Evolutionary conservation across 2,888 invertebrate species (phyloP).

Genomic region (Chalcosyrphus nemorum): DNA sequence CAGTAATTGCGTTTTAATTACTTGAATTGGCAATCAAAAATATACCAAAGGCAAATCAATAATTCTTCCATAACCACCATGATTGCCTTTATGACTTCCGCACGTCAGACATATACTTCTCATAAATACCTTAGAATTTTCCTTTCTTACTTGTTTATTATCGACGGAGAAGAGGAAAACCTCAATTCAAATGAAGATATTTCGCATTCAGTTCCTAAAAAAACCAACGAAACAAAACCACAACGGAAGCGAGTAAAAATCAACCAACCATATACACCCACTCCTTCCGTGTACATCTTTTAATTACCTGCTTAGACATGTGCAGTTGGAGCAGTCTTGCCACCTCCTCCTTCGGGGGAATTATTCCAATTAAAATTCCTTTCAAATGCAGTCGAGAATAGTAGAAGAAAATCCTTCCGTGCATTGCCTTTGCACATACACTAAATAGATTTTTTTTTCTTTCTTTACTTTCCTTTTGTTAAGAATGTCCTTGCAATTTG

Average conservation of each 20-base stretch:
- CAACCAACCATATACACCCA: neutral
- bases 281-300: slow-evolving; percentile 17
- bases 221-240: neutral
- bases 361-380: slow-evolving; percentile 58
- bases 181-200: neutral
- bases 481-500: slow-evolving; percentile 54
- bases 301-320: slow-evolving; percentile 46
- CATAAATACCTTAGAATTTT: no score
- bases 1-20: no score
- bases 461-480: neutral
- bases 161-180: neutral
- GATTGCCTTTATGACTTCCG: no score
- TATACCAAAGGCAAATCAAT: no score
- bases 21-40: no score
- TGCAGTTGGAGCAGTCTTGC: slow-evolving; percentile 1
- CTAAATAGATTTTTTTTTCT: neutral
- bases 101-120: no score
- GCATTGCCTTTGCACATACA: neutral
- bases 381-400: slow-evolving; percentile 26
- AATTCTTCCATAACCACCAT: no score
- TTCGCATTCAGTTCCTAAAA: neutral
- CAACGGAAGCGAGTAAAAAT: neutral
- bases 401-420: neutral
- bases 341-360: slow-evolving; percentile 14
- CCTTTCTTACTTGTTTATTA: no score